These are phyloP conservation scores for Trachymyrmex cornetzi DNA, from an alignment of 1,140 invertebrate genomes.

Conservation along the genomic window DNA sequence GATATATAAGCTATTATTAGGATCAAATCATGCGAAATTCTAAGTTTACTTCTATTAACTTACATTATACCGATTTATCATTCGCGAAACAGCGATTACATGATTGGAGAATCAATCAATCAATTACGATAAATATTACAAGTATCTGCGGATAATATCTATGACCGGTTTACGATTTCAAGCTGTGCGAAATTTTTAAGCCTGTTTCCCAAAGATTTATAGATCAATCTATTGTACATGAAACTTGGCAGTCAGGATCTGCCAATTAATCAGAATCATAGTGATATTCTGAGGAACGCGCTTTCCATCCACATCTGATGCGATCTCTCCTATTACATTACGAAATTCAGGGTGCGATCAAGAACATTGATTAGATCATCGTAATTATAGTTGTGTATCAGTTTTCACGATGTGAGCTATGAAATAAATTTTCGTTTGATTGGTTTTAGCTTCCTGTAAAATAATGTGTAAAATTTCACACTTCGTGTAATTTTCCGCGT, in stretches of 20 bases:
- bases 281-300: background rate
- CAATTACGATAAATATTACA: slow-evolving; percentile 19
- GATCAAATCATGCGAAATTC: slow-evolving; percentile 11
- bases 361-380: slow-evolving; percentile 26
- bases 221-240: slow-evolving; percentile 28
- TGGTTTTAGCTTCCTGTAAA: background rate
- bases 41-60: slow-evolving; percentile 7
- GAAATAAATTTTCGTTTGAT: background rate
- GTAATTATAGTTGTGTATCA: slow-evolving; percentile 47
- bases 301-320: slow-evolving; percentile 36
- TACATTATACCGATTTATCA: slow-evolving; percentile 14
- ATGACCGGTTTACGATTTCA: background rate
- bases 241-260: slow-evolving; percentile 22
- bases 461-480: slow-evolving; percentile 23
- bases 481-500: slow-evolving; percentile 34
- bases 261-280: slow-evolving; percentile 33
- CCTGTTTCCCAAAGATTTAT: slow-evolving; percentile 29
- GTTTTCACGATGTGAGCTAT: background rate
- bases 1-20: background rate
- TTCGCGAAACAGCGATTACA: slow-evolving; percentile 2
- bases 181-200: slow-evolving; percentile 34
- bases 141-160: slow-evolving; percentile 29
- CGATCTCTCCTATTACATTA: slow-evolving; percentile 6
- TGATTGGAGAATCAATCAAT: slow-evolving; percentile 33
- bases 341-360: slow-evolving; percentile 41